Evolutionary conservation across 2,113 vertebrate species (phyloP).

Genomic region (Tautogolabrus adspersus): DNA sequence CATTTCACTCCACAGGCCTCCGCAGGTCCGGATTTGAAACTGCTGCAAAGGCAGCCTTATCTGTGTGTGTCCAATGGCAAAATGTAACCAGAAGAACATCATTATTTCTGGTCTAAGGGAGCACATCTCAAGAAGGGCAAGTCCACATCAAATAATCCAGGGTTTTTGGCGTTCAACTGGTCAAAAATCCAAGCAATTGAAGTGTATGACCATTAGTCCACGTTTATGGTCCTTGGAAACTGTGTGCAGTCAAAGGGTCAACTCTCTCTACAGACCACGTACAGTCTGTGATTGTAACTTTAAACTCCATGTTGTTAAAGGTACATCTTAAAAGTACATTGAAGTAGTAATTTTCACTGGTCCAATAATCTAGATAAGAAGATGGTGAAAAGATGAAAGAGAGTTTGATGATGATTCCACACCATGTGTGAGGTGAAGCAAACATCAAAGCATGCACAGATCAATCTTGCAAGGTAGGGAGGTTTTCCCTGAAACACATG

Average conservation of each 20-base stretch:
- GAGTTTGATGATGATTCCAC: conserved; percentile 28
- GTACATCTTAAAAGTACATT: conserved; percentile 10
- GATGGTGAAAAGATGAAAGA: conserved; percentile 36
- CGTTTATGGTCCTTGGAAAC: conserved; percentile 51
- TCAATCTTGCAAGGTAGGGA: conserved; percentile 10
- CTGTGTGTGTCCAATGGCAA: background rate
- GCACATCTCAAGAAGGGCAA: background rate
- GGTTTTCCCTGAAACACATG: conserved; percentile 46
- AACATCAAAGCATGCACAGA: conserved; percentile 55
- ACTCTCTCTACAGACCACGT: conserved; percentile 40
- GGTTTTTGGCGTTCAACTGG: conserved; percentile 33
- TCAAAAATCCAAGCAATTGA: conserved; percentile 28
- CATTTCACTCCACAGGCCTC: conserved; percentile 32
- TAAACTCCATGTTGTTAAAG: conserved; percentile 42
- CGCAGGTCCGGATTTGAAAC: background rate
- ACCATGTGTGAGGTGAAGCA: conserved; percentile 27
- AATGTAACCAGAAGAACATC: background rate
- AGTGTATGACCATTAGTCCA: conserved; percentile 30
- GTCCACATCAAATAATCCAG: conserved; percentile 7
- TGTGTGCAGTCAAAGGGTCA: conserved; percentile 36
- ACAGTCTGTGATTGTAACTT: conserved; percentile 45
- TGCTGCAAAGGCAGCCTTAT: conserved; percentile 11
- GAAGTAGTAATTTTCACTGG: conserved; percentile 21
- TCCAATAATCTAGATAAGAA: conserved; percentile 48
- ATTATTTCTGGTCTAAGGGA: background rate